These are phyloP conservation scores for Nannoperca australis DNA, from an alignment of 2,797 vertebrate species.

Conservation along the genomic window DNA sequence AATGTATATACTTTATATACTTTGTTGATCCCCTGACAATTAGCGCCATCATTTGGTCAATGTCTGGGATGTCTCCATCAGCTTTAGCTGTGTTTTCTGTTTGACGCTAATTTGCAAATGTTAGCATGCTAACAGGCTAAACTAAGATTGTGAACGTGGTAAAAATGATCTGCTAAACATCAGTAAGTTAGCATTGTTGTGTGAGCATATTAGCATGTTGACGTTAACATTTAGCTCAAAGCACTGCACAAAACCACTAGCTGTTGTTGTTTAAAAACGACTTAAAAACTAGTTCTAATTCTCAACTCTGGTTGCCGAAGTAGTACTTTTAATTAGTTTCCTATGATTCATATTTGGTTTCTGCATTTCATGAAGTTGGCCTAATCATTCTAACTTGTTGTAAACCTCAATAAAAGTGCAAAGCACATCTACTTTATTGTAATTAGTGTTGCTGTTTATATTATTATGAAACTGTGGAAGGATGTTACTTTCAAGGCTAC, in stretches of 20 bases:
- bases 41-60: no score
- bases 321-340: background rate
- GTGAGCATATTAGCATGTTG: background rate
- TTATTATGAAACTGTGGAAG: conserved; percentile 38
- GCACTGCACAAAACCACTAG: background rate
- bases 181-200: background rate
- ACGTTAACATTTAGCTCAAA: background rate
- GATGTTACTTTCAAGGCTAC: conserved; percentile 56
- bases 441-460: conserved; percentile 39
- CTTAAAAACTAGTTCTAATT: background rate
- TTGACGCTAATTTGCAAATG: background rate
- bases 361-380: background rate
- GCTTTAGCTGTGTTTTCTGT: background rate
- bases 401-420: conserved; percentile 20
- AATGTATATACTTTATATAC: no score
- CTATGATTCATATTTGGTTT: background rate
- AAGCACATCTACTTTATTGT: conserved; percentile 19
- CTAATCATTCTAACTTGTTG: conserved; percentile 1
- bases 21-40: no score
- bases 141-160: background rate
- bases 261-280: background rate
- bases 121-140: background rate
- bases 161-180: background rate
- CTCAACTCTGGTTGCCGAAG: background rate
- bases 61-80: no score